Evolutionary conservation across 2,888 invertebrate genomes (phyloP), one percentile per base, ranked within the genome.

Genomic region (Marasmarcha lunaedactyla): DNA sequence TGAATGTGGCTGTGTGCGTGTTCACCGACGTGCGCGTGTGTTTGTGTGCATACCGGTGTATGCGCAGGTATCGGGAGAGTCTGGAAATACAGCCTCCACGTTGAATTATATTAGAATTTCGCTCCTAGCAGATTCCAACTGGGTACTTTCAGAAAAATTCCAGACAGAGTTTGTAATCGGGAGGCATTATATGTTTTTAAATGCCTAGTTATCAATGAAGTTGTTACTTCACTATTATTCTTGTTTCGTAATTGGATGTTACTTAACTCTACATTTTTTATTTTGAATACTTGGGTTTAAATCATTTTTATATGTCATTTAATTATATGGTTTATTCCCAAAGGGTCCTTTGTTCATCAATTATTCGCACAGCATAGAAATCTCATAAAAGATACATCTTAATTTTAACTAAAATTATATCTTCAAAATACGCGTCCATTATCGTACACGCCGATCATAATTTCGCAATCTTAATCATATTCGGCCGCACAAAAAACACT

Each of bases 101-200:
- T 52, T 55, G 55, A 50, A 61, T 56, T 58, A 52, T 54, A 58
- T 70, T 64, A 68, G 65, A 68, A 68, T 61, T 59, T 57, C 54
- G 57, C 59, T 74, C 74, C 71, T 62, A 73, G 62, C 60, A 57
- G 74, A 76, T 59, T 78, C 77, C 73, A 65, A 70, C 54, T 62
- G 49, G 67, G 45, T n/a, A 33, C 3, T 36, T 20, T 35, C 14
- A 27, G 37, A 10, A 7, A 36, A 36, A 10, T n/a, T 30, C 27
- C 37, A 27, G 9, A 15, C 14, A 27, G 30, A 14, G 15, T 15
- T 30, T 30, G 14, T 26, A 26, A 36, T 26, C 15, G 39, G 35
- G 33, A 35, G 6, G n/a, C 14, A 13, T 12, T 12, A 33, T 7
- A 9, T 12, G 13, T 33, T n/a, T n/a, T n/a, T n/a, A n/a, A n/a